Conservation (phyloP, 2,888 invertebrate genomes). For the Siphlonurus alternatus region DNA sequence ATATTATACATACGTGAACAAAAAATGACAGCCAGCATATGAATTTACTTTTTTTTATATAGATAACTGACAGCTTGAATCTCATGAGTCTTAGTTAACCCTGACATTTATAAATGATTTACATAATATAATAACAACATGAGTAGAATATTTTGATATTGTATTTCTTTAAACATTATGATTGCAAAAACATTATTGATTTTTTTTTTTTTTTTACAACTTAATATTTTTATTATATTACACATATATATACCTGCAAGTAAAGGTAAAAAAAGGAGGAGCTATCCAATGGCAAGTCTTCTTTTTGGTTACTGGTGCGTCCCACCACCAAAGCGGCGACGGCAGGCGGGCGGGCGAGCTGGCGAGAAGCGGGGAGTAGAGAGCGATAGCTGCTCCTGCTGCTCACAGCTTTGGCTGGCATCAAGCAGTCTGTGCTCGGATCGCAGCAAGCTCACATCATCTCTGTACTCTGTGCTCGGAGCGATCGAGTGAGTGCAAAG, state of each 20-base stretch:
- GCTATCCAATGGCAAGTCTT: neutral
- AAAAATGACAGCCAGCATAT: too few species aligned
- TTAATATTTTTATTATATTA: neutral
- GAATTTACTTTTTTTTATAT: too few species aligned
- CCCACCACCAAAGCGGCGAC: too few species aligned
- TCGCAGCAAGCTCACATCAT: too few species aligned
- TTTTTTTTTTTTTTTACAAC: neutral
- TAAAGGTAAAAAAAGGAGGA: neutral
- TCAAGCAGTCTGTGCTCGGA: neutral
- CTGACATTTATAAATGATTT: neutral
- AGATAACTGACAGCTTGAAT: neutral
- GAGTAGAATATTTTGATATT: neutral
- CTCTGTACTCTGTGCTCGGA: too few species aligned
- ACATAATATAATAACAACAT: neutral
- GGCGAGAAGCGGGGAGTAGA: neutral
- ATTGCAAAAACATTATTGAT: neutral
- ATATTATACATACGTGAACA: too few species aligned
- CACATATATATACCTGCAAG: neutral
- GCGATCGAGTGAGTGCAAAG: too few species aligned
- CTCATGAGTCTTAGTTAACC: neutral
- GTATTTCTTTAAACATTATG: neutral
- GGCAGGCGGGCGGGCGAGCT: neutral
- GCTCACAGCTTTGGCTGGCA: neutral
- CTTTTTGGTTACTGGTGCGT: neutral
- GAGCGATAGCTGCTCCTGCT: neutral